These are phyloP conservation scores for Archips crataeganus DNA, from an alignment of 2,888 invertebrate genomes.

Conservation along the genomic window DNA sequence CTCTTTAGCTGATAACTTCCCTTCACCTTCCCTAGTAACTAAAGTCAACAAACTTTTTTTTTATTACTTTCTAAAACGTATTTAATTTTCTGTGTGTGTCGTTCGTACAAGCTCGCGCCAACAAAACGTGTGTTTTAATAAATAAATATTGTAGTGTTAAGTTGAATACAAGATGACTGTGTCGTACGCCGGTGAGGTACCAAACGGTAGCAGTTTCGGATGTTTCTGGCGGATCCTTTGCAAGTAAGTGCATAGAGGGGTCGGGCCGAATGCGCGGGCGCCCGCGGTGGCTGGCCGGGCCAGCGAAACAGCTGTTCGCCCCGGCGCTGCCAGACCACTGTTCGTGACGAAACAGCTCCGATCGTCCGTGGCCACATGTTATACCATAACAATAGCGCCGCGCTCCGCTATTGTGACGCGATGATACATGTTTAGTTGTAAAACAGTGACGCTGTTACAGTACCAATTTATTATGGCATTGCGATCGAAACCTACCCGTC, in stretches of 20 bases:
- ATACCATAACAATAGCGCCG: conserved; percentile 61
- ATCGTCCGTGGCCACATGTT: conserved; percentile 57
- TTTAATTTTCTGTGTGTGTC: conserved; percentile 82
- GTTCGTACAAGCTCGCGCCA: conserved; percentile 72
- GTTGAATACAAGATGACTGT: conserved; percentile 90
- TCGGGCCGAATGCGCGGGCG: conserved; percentile 40
- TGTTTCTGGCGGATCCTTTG: conserved; percentile 96
- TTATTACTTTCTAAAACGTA: conserved; percentile 82
- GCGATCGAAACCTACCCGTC: conserved; percentile 25
- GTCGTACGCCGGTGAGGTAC: conserved; percentile 95
- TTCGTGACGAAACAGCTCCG: conserved; percentile 61
- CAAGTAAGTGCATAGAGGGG: conserved; percentile 88
- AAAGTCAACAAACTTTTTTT: conserved; percentile 67
- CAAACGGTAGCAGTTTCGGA: conserved; percentile 96
- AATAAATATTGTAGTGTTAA: conserved; percentile 77
- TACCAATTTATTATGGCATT: conserved; percentile 16
- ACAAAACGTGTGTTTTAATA: conserved; percentile 81
- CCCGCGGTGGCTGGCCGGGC: conserved; percentile 41
- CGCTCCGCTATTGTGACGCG: conserved; percentile 58
- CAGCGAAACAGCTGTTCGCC: conserved; percentile 71
- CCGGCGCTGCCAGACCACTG: conserved; percentile 50
- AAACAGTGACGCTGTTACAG: conserved; percentile 51
- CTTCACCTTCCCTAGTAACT: conserved; percentile 72
- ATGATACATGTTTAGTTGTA: conserved; percentile 54
- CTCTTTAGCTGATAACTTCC: conserved; percentile 67